Evolutionary conservation across 1,140 invertebrate genomes (phyloP), one percentile per base, ranked within the genome.

Genomic region (Drosophila nikananu): DNA sequence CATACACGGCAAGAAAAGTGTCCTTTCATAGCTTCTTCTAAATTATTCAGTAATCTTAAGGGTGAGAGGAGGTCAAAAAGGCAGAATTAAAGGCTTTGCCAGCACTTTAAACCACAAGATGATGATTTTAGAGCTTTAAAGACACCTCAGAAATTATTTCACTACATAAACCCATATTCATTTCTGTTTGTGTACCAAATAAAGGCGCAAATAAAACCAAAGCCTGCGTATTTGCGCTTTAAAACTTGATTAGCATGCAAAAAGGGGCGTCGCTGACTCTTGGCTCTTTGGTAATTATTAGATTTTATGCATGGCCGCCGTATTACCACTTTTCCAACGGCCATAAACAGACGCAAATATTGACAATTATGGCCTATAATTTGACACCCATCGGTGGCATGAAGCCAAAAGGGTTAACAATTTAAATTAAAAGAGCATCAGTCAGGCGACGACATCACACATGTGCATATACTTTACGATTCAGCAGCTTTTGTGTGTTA

Each of bases 311-410:
- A 78, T 78, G 73, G 70, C 35, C 39, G 44, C n/a, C 35, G 42
- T 66, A 54, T 32, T 41, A 32, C 30, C 37, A 46, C 9, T 58
- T 35, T 37, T 64, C 57, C 64, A 12, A 60, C 61, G 65, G 57
- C 51, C 68, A 51, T 82, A 90, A 84, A 86, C 57, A 57, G 57
- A 61, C 66, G 64, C 79, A 89, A 90, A 89, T 89, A 89, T 89
- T 89, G 86, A 90, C 86, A 90, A 90, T 90, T 82, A 90, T 89
- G 86, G 81, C 86, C 84, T 90, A 89, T 87, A 87, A 87, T 87
- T 87, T 77, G 77, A 87, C 84, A 87, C 84, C 80, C 84, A 90
- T 83, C 80, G 77, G 63, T 52, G 72, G 74, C 82, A 74, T 66
- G 77, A 87, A 73, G 59, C 41, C 44, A 32, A 81, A 89, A 90